Evolutionary conservation across 1,140 invertebrate species (phyloP), one percentile per base, ranked within the genome.

Genomic region (Drosophila fuyamai): DNA sequence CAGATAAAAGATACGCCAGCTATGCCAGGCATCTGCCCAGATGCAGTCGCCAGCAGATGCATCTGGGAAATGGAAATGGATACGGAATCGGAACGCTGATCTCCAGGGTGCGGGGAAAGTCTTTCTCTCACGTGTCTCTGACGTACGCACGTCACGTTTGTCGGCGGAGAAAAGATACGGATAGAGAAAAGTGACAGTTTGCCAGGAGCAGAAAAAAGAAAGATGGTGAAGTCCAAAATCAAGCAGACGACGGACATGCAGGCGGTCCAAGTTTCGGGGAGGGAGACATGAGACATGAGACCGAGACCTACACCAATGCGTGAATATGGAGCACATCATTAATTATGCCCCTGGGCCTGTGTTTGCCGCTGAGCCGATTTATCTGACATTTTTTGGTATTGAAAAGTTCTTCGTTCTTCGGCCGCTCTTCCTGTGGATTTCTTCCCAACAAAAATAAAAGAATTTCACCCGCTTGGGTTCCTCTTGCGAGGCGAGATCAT

Each of bases 251-350:
- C 40, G 81, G 81, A 84, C 71, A 80, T 81, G 81, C 81, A 81
- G 81, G 83, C 81, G 68, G 68, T 71, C 53, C 7, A 51, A n/a
- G 47, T 60, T 60, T 56, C 58, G 63, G 61, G 16, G 29, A 68
- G 55, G 35, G 58, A 55, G 53, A 48, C 32, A 43, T 29, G 58
- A 55, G 53, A 48, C 32, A 43, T 29, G 60, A 78, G 89, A 91
- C 89, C 84, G 60, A 78, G 89, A 91, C 89, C 89, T 91, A 91
- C 89, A 91, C 81, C 89, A 89, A 91, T 81, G 84, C 81, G 82
- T 82, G 62, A 86, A 91, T 89, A 76, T 91, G 79, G 89, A 91
- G 89, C 88, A 91, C 78, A 91, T 91, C 89, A 91, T 91, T 91
- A 91, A 91, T 91, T 91, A 91, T 89, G 61, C 68, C 68, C 84